Base-by-base conservation (phyloP, 2,797 vertebrate genomes). In the Acrossocheilus fasciatus region DNA sequence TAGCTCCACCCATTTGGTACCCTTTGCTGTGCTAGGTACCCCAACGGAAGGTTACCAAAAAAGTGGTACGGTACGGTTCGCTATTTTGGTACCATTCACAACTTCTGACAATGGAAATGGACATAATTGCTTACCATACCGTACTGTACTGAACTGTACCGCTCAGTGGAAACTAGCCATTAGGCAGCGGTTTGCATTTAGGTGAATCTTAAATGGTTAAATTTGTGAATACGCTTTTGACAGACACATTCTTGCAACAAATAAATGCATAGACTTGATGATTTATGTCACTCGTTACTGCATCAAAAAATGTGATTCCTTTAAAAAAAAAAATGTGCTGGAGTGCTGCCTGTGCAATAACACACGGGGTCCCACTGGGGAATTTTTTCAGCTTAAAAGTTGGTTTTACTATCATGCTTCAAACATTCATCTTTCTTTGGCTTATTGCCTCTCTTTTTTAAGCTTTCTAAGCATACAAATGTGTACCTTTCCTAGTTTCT, bases 401-500 rank as follows among this genome's bases (percentile, higher is more conserved):
- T 75, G 43, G 2, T 72, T 80, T 45, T 78, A 23, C 23, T 45
- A 36, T 87, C 6, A 17, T n/a, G 6, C 68, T 68, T 66, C 36
- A 77, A 15, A 4, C 47, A n/a, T 72, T 78, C 34, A 75, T 64
- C 47, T 18, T 11, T 45, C 26, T 18, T 69, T 54, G 34, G 8
- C 45, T 47, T 57, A 45, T 54, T 70, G 34, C 20, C 39, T 50
- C 23, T 68, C 10, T 36, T 73, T 70, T 77, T 79, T 7, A 64
- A 70, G 20, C 66, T 52, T 66, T 50, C 43, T 12, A 39, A 68
- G 57, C 50, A 36, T 57, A 57, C 23, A 59, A 34, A 54, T 83
- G 57, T 54, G 5, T 69, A 34, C 69, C 18, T 68, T 81, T 73
- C 18, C 26, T 70, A 66, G 47, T 43, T 70, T 57, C 45, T 81